phyloP scores from a whole-genome alignment of 2,888 invertebrate species.

The Rhabditophanes sp. region DNA sequence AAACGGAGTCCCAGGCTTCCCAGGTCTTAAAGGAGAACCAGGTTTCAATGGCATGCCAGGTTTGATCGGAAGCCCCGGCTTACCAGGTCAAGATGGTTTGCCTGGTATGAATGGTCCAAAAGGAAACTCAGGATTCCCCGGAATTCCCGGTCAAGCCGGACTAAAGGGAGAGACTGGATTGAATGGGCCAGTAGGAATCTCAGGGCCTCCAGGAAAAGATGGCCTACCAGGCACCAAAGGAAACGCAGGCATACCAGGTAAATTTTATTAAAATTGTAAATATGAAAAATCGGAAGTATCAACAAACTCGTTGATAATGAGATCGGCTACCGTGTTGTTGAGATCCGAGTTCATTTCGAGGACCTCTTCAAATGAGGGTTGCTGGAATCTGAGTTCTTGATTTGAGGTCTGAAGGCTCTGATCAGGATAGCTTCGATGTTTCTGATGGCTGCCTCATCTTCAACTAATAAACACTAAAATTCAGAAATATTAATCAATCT shows the following conservation, averaged over 20 bases:
- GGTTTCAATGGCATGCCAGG: constrained; percentile 50
- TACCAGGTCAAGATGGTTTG: constrained; percentile 28
- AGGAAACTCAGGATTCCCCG: constrained; percentile 22
- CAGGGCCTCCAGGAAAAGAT: constrained; percentile 42
- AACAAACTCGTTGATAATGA: no score
- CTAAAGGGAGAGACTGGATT: constrained; percentile 9
- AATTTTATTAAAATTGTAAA: no score
- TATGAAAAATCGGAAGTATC: no score
- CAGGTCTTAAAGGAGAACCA: constrained; percentile 42
- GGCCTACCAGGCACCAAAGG: constrained; percentile 25
- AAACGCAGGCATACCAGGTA: constrained; percentile 39
- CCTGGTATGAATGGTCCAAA: constrained; percentile 52
- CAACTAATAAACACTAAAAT: constrained; percentile 27
- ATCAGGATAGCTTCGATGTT: constrained; percentile 32
- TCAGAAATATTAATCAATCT: no score
- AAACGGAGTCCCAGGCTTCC: constrained; percentile 43
- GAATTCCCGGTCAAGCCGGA: constrained; percentile 22
- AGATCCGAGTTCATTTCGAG: constrained; percentile 21
- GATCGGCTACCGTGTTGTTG: constrained; percentile 18
- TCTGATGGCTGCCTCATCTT: constrained; percentile 32
- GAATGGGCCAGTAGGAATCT: no score
- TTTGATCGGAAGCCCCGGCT: constrained; percentile 23
- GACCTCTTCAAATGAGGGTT: no score
- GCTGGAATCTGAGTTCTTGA: no score
- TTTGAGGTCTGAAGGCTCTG: no score